Evolutionary conservation across 2,888 invertebrate genomes (phyloP), one percentile per base, ranked within the genome.

Genomic region (Alloplasta piceator): DNA sequence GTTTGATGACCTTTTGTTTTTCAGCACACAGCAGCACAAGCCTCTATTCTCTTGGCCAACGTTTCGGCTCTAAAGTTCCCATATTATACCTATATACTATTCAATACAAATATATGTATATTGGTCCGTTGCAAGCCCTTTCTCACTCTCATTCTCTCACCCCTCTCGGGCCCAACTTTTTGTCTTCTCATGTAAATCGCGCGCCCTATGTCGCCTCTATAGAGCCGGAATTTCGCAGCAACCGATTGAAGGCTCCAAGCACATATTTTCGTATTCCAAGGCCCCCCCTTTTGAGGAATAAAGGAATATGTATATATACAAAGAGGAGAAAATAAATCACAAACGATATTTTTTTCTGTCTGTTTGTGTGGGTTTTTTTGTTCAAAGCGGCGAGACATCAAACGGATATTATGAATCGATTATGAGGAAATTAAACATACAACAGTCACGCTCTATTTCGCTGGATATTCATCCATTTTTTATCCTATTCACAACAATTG

Each of bases 121-220:
- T 64, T 64, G 64, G 63, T 72, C 73, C 55, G 67, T 67, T 50
- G 26, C 61, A 55, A 38, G 39, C 1, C 43, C 26, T 63, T 61
- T 63, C 72, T 72, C 80, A 43, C 76, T 55, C 36, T 68, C 41
- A 67, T 63, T 68, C 72, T 76, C 80, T 72, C 72, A 63, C 63
- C 72, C 52, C 83, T 83, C 84, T 83, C 77, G 85, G 85, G 86
- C 85, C 83, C 84, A 85, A 87, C 87, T 86, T 89, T 89, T 89
- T 89, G 87, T 88, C 88, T 87, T 87, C 86, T 87, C 87, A 86
- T 88, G 89, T 89, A 89, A 89, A 89, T 89, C 87, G 87, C 83
- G 82, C 80, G 84, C 46, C 36, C 50, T 43, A 41, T 41, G 38
- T 6, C 10, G 46, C 36, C 26, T 16, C 56, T 41, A 9, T 41